phyloP scores from a whole-genome alignment of 1,140 invertebrate species.

The Orussus abietinus region DNA sequence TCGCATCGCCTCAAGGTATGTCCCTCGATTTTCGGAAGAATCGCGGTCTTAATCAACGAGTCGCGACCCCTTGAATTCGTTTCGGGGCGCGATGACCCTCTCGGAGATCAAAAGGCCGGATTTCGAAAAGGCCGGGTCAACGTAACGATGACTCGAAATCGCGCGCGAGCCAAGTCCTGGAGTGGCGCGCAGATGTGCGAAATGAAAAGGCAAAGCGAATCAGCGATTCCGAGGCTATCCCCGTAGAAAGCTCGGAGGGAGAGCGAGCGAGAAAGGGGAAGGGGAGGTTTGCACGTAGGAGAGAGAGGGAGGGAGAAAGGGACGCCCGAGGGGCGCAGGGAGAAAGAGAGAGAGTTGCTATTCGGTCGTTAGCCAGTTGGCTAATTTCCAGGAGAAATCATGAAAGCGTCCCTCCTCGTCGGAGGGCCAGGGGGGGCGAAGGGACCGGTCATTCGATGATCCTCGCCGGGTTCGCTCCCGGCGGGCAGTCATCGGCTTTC shows the following conservation, averaged over 20 bases:
- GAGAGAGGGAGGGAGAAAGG: constrained; percentile 11
- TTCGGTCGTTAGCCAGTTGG: constrained; percentile 54
- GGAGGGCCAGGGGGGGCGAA: too few relatives aligned
- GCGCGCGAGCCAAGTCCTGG: constrained; percentile 16
- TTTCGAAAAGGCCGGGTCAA: constrained; percentile 9
- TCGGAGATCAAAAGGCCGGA: too few relatives aligned
- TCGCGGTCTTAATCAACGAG: too few relatives aligned
- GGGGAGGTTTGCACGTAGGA: too few relatives aligned
- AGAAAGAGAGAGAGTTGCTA: constrained; percentile 35
- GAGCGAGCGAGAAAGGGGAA: constrained; percentile 17
- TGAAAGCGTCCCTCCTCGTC: too few relatives aligned
- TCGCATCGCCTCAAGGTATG: too few relatives aligned
- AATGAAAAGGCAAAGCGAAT: constrained; percentile 20
- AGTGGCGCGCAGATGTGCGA: constrained; percentile 17
- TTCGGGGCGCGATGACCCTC: too few relatives aligned
- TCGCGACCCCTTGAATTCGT: too few relatives aligned
- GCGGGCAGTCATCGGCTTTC: constrained; percentile 44
- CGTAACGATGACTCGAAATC: constrained; percentile 20
- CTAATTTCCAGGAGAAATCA: constrained; percentile 54
- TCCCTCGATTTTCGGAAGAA: too few relatives aligned
- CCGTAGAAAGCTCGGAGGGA: constrained; percentile 3
- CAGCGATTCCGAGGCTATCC: constrained; percentile 2
- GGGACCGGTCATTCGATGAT: constrained; percentile 49
- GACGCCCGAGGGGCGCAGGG: constrained; percentile 6
- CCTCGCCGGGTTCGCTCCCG: constrained; percentile 24